Evolutionary conservation across 2,797 vertebrate species (phyloP).

Genomic region (Hydrophis major): DNA sequence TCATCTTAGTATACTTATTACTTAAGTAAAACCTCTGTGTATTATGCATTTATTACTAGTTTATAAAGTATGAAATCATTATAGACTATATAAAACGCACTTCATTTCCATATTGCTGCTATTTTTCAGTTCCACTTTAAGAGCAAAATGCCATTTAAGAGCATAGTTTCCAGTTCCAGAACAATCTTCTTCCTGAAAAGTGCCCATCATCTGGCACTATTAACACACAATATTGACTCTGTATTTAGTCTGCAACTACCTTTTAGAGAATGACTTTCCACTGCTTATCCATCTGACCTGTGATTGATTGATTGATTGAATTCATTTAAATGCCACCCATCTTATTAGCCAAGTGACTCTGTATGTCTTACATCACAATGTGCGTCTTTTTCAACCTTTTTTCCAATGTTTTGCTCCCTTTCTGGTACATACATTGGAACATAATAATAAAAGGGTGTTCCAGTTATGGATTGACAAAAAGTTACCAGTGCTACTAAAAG

Average conservation of each 20-base stretch:
- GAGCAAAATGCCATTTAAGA: neutral
- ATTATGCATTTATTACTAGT: neutral
- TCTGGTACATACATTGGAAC: neutral
- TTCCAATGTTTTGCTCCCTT: neutral
- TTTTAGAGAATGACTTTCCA: neutral
- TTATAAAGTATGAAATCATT: neutral
- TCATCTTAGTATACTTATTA: neutral
- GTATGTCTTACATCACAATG: neutral
- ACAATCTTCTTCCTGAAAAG: neutral
- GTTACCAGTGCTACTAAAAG: neutral
- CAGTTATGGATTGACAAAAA: neutral
- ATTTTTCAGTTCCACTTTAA: neutral
- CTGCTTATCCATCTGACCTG: neutral
- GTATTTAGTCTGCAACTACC: neutral
- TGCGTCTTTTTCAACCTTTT: neutral
- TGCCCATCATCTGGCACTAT: neutral
- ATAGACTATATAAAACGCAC: neutral
- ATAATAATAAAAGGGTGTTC: too few relatives aligned
- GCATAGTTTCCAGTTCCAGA: neutral
- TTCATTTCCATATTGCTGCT: neutral
- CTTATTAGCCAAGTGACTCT: neutral
- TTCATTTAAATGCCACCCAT: neutral
- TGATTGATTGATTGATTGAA: neutral
- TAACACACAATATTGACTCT: neutral
- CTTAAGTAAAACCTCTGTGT: neutral